phyloP scores from a whole-genome alignment of 23 tunicate genomes.

The Ascidia mentula region DNA sequence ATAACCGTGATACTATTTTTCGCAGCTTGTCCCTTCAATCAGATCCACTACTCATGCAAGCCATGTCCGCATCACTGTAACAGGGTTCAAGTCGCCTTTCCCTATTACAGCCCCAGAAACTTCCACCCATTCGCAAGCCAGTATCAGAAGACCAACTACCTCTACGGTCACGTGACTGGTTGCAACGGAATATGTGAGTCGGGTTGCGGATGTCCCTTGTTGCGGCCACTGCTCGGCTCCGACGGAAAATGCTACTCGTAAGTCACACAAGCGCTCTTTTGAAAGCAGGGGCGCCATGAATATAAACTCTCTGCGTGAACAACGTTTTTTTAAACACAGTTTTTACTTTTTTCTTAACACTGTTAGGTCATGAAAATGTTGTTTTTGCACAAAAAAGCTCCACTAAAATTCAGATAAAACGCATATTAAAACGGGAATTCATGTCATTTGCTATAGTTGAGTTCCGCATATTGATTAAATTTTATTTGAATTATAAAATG shows the following conservation, averaged over 20 bases:
- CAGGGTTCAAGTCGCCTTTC: neutral
- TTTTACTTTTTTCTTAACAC: no score
- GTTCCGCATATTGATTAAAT: no score
- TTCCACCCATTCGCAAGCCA: neutral
- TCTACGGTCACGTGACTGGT: neutral
- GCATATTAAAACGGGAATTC: no score
- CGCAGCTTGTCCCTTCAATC: conserved; percentile 9
- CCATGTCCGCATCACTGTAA: neutral
- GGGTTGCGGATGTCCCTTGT: conserved; percentile 4
- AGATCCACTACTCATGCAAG: neutral
- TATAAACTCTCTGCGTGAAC: neutral
- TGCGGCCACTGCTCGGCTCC: neutral
- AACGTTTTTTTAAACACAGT: neutral
- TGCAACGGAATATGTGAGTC: neutral
- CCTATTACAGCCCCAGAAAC: neutral
- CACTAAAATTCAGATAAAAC: no score
- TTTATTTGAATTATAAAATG: no score
- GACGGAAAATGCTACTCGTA: neutral
- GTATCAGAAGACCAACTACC: neutral
- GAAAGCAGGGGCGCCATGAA: neutral
- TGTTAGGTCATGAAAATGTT: no score
- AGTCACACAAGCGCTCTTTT: neutral
- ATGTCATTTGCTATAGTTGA: no score
- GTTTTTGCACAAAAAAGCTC: no score
- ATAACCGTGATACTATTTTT: no score